Conservation (phyloP, 2,888 invertebrate genomes). For the Nephrocerus scutellatus region DNA sequence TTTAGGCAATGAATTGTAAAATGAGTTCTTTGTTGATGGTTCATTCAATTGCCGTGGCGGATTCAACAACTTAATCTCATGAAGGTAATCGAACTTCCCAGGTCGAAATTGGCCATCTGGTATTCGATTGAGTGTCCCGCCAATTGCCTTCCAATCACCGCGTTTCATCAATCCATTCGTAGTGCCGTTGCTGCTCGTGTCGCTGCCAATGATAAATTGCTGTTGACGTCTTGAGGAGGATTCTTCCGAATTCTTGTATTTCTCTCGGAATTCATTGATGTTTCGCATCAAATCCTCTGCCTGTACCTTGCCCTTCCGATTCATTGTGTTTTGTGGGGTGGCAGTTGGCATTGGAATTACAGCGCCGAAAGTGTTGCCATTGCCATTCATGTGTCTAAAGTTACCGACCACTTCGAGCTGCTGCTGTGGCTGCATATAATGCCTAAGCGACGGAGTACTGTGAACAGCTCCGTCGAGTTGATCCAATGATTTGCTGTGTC, state of each 20-base stretch:
- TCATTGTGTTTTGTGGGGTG: slow-evolving; percentile 22
- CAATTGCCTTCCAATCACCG: slow-evolving; percentile 12
- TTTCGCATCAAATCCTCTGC: slow-evolving; percentile 55
- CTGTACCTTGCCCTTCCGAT: slow-evolving; percentile 39
- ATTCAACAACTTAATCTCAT: slow-evolving; percentile 45
- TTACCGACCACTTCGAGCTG: slow-evolving; percentile 20
- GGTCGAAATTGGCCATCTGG: slow-evolving; percentile 15
- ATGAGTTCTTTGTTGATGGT: slow-evolving; percentile 18
- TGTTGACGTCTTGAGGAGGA: slow-evolving; percentile 29
- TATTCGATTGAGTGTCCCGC: slow-evolving; percentile 27
- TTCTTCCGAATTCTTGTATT: slow-evolving; percentile 55
- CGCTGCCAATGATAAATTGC: slow-evolving; percentile 18
- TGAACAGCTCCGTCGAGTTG: slow-evolving; percentile 54
- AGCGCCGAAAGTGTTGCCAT: slow-evolving; percentile 10
- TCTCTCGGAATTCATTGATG: slow-evolving; percentile 57
- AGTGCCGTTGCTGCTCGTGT: neutral
- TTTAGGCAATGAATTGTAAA: slow-evolving; percentile 46
- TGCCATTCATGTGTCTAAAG: slow-evolving; percentile 21
- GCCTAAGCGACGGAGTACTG: slow-evolving; percentile 47
- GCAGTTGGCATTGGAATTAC: slow-evolving; percentile 7
- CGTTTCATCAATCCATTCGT: slow-evolving; percentile 8
- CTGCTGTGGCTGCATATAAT: slow-evolving; percentile 18
- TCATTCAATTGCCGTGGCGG: slow-evolving; percentile 35
- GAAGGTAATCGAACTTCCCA: slow-evolving; percentile 42
- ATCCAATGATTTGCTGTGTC: slow-evolving; percentile 77